phyloP scores from a whole-genome alignment of 1,140 invertebrate genomes.

The Popillia japonica region DNA sequence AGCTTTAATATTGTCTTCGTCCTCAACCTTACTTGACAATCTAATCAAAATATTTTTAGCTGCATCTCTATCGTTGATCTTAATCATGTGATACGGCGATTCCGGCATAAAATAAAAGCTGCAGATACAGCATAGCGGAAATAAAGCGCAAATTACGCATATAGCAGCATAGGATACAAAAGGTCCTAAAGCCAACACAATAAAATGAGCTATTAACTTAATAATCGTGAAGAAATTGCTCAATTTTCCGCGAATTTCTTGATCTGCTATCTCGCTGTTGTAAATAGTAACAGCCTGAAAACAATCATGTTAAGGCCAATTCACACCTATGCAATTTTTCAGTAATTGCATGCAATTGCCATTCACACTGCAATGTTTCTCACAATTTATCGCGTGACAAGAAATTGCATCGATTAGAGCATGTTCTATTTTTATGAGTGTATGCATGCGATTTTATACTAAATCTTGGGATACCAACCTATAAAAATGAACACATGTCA shows the following conservation, averaged over 20 bases:
- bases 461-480: too few relatives aligned
- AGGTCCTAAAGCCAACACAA: slow-evolving; percentile 65
- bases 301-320: slow-evolving; percentile 12
- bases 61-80: slow-evolving; percentile 43
- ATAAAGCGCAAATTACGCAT: slow-evolving; percentile 56
- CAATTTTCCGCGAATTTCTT: slow-evolving; percentile 68
- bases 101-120: slow-evolving; percentile 67
- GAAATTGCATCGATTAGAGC: too few relatives aligned
- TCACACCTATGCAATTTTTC: too few relatives aligned
- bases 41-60: slow-evolving; percentile 35
- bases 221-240: slow-evolving; percentile 66
- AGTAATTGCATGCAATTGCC: too few relatives aligned
- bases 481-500: too few relatives aligned
- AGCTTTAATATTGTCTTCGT: slow-evolving; percentile 39
- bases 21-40: slow-evolving; percentile 15
- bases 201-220: slow-evolving; percentile 68
- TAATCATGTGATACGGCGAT: slow-evolving; percentile 68
- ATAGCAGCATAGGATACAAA: slow-evolving; percentile 59
- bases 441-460: too few relatives aligned
- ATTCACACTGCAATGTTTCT: too few relatives aligned
- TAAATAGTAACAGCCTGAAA: slow-evolving; percentile 64
- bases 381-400: too few relatives aligned
- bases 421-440: too few relatives aligned
- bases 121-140: slow-evolving; percentile 65
- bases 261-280: slow-evolving; percentile 70